Conservation (phyloP, 2,888 invertebrate genomes). For the Physocephala rufipes region DNA sequence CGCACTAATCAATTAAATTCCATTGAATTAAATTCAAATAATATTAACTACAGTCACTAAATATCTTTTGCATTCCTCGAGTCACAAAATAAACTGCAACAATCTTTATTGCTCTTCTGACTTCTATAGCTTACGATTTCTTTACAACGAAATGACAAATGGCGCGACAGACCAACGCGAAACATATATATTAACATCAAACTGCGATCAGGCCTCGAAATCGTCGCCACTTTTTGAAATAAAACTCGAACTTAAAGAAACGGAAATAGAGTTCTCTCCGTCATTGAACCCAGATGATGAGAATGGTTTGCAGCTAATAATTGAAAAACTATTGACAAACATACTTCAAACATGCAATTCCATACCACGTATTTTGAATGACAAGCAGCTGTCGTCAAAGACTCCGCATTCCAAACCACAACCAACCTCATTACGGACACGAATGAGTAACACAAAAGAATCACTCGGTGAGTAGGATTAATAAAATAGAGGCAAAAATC, state of each 20-base stretch:
- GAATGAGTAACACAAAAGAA: slow-evolving; percentile 26
- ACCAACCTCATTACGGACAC: slow-evolving; percentile 29
- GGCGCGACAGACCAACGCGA: slow-evolving; percentile 29
- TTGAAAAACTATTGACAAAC: slow-evolving; percentile 80
- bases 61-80: too few relatives aligned
- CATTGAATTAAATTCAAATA: slow-evolving; percentile 8
- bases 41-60: too few relatives aligned
- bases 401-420: slow-evolving; percentile 37
- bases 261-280: slow-evolving; percentile 78
- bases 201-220: slow-evolving; percentile 17
- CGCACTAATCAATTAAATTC: neutral
- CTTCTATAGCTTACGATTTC: slow-evolving; percentile 57
- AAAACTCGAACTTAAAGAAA: slow-evolving; percentile 75
- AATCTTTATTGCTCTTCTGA: slow-evolving; percentile 54
- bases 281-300: slow-evolving; percentile 74
- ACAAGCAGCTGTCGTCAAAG: slow-evolving; percentile 63
- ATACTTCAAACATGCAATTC: slow-evolving; percentile 80
- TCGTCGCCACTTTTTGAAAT: slow-evolving; percentile 79
- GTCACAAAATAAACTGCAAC: slow-evolving; percentile 51
- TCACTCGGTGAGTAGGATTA: slow-evolving; percentile 36
- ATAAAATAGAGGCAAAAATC: slow-evolving; percentile 12
- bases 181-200: slow-evolving; percentile 33
- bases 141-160: slow-evolving; percentile 60
- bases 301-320: slow-evolving; percentile 75
- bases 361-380: slow-evolving; percentile 74